phyloP scores from a whole-genome alignment of 37 sponge, comb jelly and placozoan species.

The Spongia lamella region DNA sequence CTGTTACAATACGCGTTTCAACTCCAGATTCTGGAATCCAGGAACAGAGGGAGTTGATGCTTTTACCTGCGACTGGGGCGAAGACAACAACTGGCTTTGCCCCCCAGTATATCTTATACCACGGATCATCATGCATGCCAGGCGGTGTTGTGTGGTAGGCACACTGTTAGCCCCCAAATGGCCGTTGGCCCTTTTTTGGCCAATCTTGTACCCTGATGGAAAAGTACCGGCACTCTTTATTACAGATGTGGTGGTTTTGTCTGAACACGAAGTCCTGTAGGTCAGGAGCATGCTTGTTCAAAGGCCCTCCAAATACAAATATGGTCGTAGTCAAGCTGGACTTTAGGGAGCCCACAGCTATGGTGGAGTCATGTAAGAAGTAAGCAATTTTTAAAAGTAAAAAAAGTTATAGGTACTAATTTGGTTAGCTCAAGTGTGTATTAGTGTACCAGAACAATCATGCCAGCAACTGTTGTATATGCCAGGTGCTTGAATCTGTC shows the following conservation, averaged over 20 bases:
- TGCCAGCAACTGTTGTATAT: too few species aligned
- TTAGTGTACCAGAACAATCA: too few species aligned
- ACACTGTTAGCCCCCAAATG: conserved; percentile 37
- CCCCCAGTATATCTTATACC: conserved; percentile 20
- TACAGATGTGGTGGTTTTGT: neutral
- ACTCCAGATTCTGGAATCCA: conserved; percentile 12
- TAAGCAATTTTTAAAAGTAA: too few species aligned
- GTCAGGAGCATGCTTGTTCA: neutral
- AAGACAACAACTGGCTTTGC: conserved; percentile 34
- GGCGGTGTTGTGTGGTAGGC: conserved; percentile 3
- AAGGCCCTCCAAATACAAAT: neutral
- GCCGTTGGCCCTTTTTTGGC: conserved; percentile 42
- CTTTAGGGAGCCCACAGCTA: neutral
- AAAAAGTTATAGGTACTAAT: too few species aligned
- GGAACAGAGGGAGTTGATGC: conserved; percentile 35
- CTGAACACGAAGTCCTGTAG: neutral
- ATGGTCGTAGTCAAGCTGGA: conserved; percentile 10
- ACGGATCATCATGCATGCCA: conserved; percentile 24
- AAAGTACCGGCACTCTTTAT: conserved; percentile 14
- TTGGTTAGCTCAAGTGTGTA: too few species aligned
- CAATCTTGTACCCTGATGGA: conserved; percentile 18
- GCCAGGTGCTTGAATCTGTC: too few species aligned
- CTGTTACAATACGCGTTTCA: conserved; percentile 14
- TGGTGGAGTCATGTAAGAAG: too few species aligned
- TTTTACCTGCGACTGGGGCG: conserved; percentile 30